Conservation (phyloP, 1,140 invertebrate genomes). For the Hylaeus anthracinus region DNA sequence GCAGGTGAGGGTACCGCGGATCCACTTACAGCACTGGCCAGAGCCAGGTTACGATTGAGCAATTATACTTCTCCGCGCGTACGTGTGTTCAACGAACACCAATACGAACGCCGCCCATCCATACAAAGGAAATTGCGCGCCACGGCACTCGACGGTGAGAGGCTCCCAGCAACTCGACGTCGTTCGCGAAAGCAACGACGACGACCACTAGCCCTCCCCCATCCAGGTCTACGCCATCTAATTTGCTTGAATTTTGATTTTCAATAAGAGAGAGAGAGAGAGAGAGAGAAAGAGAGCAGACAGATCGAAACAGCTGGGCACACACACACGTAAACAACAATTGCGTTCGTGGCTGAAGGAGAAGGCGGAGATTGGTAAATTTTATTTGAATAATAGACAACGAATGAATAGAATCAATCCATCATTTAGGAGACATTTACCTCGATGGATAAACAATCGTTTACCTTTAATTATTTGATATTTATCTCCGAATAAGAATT, state of each 20-base stretch:
- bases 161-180: neutral
- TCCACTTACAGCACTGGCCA: constrained; percentile 46
- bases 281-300: constrained; percentile 8
- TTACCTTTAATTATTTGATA: too few species aligned
- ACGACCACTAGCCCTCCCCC: neutral
- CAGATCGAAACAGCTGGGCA: neutral
- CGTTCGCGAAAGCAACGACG: neutral
- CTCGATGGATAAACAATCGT: too few species aligned
- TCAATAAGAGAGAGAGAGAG: constrained; percentile 69
- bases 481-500: too few species aligned
- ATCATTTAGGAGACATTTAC: too few species aligned
- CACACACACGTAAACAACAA: neutral
- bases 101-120: neutral
- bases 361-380: too few species aligned
- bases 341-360: neutral
- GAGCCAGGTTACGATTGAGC: constrained; percentile 46
- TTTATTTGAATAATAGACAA: too few species aligned
- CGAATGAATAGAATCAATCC: too few species aligned
- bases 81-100: neutral
- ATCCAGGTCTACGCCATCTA: constrained; percentile 52
- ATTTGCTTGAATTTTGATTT: constrained; percentile 77
- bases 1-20: constrained; percentile 42
- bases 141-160: neutral
- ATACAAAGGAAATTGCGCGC: neutral
- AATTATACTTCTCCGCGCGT: constrained; percentile 49